Evolutionary conservation across 2,113 vertebrate genomes (phyloP).

Genomic region (Mormoops blainvillei): DNA sequence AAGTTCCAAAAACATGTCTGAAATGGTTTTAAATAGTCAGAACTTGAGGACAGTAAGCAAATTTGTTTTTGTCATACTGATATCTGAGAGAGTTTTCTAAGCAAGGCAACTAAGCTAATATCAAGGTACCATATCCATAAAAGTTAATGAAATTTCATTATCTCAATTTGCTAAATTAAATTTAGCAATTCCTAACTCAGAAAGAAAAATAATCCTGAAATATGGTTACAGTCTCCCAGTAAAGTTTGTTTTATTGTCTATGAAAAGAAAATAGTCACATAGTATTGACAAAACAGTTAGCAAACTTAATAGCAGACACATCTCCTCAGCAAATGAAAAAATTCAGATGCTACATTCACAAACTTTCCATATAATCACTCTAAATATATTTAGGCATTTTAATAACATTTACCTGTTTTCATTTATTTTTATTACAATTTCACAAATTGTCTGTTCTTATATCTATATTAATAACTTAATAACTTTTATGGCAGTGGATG

Average conservation of each 20-base stretch:
- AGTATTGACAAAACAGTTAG: neutral
- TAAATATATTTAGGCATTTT: neutral
- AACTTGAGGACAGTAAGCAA: neutral
- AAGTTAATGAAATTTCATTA: neutral
- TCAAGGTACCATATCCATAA: neutral
- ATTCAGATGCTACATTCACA: neutral
- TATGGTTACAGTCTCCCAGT: neutral
- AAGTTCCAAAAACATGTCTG: neutral
- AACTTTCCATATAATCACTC: neutral
- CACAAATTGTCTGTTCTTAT: neutral
- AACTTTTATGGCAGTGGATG: neutral
- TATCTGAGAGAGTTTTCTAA: neutral
- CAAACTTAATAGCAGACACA: neutral
- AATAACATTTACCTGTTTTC: neutral
- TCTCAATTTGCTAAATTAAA: neutral
- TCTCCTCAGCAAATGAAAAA: neutral
- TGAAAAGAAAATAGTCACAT: neutral
- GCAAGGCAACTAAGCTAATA: neutral
- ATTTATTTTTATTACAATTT: neutral
- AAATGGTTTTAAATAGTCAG: neutral
- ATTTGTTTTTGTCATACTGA: neutral
- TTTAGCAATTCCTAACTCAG: neutral
- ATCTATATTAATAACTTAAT: neutral
- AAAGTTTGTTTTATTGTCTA: neutral
- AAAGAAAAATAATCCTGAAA: neutral